phyloP scores from a whole-genome alignment of 2,888 invertebrate species.

The Adelognathus sp. region DNA sequence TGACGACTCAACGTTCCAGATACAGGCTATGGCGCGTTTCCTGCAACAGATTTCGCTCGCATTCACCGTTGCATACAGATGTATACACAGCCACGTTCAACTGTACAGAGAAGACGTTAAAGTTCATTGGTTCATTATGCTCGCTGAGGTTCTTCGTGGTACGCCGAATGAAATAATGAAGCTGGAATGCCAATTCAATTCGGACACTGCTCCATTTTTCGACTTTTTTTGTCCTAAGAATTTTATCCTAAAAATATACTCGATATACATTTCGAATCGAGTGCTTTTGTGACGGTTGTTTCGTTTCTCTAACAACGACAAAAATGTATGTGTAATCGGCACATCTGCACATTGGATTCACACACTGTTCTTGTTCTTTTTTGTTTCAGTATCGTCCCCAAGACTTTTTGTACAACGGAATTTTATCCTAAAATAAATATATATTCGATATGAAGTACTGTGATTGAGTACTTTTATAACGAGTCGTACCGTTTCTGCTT shows the following conservation, averaged over 20 bases:
- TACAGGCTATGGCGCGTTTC: conserved; percentile 30
- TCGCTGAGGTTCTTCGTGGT: conserved; percentile 1
- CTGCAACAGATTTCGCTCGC: conserved; percentile 33
- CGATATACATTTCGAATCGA: too few species aligned
- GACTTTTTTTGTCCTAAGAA: neutral
- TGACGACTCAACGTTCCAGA: conserved; percentile 26
- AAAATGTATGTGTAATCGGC: too few species aligned
- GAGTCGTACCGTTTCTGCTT: too few species aligned
- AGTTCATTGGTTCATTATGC: conserved; percentile 40
- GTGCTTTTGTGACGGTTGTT: too few species aligned
- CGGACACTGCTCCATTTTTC: neutral
- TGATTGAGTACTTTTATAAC: too few species aligned
- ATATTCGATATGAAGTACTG: too few species aligned
- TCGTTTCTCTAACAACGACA: too few species aligned
- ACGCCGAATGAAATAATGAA: neutral
- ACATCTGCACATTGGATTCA: too few species aligned
- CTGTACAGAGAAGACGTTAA: conserved; percentile 4
- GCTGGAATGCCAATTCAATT: neutral
- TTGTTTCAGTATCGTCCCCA: too few species aligned
- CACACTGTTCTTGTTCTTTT: too few species aligned
- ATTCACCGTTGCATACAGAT: neutral
- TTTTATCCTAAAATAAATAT: too few species aligned
- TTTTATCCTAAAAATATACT: neutral
- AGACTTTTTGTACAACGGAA: too few species aligned
- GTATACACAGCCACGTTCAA: neutral